Percentiles rank a stretch among this genome's conserved stretches.
Conservation (phyloP, 2,888 invertebrate species). For the Allophyes oxyacanthae region DNA sequence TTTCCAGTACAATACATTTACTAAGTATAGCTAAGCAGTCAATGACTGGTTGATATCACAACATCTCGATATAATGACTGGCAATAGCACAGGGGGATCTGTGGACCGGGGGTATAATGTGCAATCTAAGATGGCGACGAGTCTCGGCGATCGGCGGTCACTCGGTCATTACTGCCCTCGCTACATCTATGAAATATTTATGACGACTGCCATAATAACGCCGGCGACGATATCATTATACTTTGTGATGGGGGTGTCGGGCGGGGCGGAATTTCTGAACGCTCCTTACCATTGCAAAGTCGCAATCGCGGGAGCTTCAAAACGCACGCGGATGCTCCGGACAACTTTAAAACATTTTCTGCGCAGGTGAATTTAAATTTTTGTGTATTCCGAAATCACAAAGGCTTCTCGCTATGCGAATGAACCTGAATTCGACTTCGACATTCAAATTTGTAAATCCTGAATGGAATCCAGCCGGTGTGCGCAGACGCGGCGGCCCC, state of each 20-base stretch:
- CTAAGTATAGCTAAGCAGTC: slow-evolving; percentile 29
- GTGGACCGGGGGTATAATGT: slow-evolving; percentile 50
- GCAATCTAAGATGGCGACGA: slow-evolving; percentile 63
- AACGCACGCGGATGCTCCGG: slow-evolving; percentile 66
- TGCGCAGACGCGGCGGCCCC: slow-evolving; percentile 89
- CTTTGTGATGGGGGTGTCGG: slow-evolving; percentile 90
- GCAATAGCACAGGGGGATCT: slow-evolving; percentile 42
- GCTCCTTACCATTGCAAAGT: slow-evolving; percentile 89
- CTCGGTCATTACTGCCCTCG: slow-evolving; percentile 88
- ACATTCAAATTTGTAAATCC: slow-evolving; percentile 61
- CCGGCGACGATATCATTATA: slow-evolving; percentile 89
- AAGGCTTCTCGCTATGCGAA: slow-evolving; percentile 59
- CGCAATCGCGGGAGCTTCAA: slow-evolving; percentile 74
- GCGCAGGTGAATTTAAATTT: slow-evolving; percentile 73
- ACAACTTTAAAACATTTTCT: slow-evolving; percentile 67
- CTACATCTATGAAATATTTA: slow-evolving; percentile 87
- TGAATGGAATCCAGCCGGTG: slow-evolving; percentile 61
- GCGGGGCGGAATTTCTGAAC: slow-evolving; percentile 89
- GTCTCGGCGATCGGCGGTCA: slow-evolving; percentile 76
- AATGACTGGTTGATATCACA: slow-evolving; percentile 47
- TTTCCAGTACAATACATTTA: slow-evolving; percentile 15
- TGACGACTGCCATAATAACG: slow-evolving; percentile 88
- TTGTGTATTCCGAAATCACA: slow-evolving; percentile 60
- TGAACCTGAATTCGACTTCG: slow-evolving; percentile 52
- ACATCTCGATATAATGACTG: slow-evolving; percentile 47